These are phyloP conservation scores for Tiaroga cobitis DNA, from an alignment of 2,797 vertebrate genomes.

Conservation along the genomic window DNA sequence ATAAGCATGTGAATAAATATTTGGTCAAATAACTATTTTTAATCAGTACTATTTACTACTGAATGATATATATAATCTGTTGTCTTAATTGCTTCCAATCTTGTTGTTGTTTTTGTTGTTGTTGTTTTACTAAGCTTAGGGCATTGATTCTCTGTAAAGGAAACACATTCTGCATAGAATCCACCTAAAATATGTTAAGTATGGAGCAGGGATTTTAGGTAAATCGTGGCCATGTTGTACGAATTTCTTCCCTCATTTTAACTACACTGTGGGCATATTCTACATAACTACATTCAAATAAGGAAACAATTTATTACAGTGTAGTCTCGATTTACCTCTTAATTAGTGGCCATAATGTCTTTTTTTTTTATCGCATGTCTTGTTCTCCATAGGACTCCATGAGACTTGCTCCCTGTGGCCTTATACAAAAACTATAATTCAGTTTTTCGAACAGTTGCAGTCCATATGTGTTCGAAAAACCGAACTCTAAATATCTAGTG, in stretches of 20 bases:
- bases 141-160: neutral
- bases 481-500: neutral
- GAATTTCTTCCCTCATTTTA: neutral
- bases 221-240: neutral
- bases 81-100: too few species aligned
- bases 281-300: neutral
- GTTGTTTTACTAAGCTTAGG: too few species aligned
- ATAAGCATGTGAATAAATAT: too few species aligned
- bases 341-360: neutral
- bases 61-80: too few species aligned
- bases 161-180: too few species aligned
- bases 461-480: too few species aligned
- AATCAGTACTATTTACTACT: too few species aligned
- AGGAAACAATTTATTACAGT: neutral
- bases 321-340: neutral
- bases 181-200: too few species aligned
- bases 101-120: too few species aligned
- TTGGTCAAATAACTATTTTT: too few species aligned
- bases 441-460: neutral
- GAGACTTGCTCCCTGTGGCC: neutral
- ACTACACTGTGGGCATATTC: neutral
- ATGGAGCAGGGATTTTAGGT: neutral
- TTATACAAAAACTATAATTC: too few species aligned
- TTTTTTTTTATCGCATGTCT: accelerated
- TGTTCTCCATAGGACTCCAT: neutral